Conservation (phyloP, 2,797 vertebrate genomes). For the Cyclura pinguis region DNA sequence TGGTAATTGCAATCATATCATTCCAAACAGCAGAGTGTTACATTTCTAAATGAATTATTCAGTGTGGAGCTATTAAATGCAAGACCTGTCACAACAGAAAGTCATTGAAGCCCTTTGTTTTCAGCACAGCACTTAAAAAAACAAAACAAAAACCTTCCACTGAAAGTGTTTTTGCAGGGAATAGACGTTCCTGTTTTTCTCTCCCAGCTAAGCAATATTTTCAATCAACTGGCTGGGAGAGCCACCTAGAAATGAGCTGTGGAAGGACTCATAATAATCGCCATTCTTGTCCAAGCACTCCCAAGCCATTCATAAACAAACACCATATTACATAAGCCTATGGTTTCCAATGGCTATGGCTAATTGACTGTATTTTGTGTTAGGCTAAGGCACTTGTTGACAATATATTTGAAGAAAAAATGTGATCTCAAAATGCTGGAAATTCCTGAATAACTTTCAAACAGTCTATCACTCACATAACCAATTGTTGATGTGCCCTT, state of each 20-base stretch:
- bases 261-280: background rate
- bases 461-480: background rate
- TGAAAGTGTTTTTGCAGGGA: background rate
- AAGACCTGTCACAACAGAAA: conserved; percentile 33
- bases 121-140: background rate
- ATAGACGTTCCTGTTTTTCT: background rate
- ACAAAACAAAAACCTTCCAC: background rate
- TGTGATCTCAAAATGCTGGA: background rate
- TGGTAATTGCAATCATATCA: conserved; percentile 25
- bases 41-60: conserved; percentile 37
- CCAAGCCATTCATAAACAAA: background rate
- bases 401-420: background rate
- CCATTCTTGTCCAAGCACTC: background rate
- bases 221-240: background rate
- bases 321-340: background rate
- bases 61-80: conserved; percentile 25
- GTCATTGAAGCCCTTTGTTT: conserved; percentile 14
- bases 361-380: background rate
- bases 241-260: background rate
- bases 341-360: background rate
- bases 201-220: background rate
- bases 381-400: background rate
- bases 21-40: conserved; percentile 3
- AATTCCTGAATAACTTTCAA: conserved; percentile 7
- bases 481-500: background rate